A percentile compares a stretch with the other conserved stretches of the same genome.
These are phyloP conservation scores for Sebastes ruberrimus DNA, from an alignment of 2,797 vertebrate species.

Conservation along the genomic window DNA sequence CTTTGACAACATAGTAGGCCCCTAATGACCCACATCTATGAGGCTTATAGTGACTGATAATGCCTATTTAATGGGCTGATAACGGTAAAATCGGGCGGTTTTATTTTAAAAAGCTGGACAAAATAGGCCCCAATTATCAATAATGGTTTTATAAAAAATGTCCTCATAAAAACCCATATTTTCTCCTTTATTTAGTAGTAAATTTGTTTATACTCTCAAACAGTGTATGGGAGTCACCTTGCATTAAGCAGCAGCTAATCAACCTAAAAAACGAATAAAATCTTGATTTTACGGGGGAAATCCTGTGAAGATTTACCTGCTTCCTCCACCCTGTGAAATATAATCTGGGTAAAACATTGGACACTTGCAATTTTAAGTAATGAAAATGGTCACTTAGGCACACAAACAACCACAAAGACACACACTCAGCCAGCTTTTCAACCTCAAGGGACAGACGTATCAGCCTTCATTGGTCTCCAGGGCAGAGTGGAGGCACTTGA, in stretches of 20 bases:
- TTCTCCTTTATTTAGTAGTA: neutral
- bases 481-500: conserved; percentile 28
- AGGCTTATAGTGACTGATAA: too few species aligned
- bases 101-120: neutral
- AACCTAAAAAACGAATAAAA: neutral
- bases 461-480: conserved; percentile 39
- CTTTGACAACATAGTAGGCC: too few species aligned
- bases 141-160: neutral
- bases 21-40: too few species aligned
- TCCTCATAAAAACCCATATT: neutral
- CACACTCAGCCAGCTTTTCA: neutral
- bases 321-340: neutral
- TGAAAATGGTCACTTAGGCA: conserved; percentile 37
- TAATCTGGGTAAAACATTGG: neutral
- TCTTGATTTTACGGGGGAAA: neutral
- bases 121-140: neutral
- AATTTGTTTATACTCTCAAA: neutral
- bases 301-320: accelerated
- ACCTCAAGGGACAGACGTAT: conserved; percentile 28
- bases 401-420: conserved; percentile 5
- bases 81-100: too few species aligned
- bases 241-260: neutral
- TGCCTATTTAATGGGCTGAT: too few species aligned
- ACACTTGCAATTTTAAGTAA: conserved; percentile 22
- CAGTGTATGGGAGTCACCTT: neutral